Percentiles rank a stretch among this genome's conserved stretches.
Conservation (phyloP, 2,888 invertebrate genomes). For the Podabrus alpinus region DNA sequence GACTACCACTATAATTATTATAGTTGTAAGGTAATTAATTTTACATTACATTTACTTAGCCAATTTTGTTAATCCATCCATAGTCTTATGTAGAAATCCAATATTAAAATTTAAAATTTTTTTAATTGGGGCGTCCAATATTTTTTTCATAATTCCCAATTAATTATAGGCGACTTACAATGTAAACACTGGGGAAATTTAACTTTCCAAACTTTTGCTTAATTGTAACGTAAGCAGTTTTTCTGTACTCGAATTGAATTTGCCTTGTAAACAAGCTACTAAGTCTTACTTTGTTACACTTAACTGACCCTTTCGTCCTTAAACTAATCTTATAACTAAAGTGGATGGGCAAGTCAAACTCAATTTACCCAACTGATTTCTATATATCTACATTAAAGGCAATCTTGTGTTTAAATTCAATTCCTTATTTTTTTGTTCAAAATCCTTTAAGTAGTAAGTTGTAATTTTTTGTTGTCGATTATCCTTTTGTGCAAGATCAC, state of each 20-base stretch:
- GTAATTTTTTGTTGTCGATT: neutral
- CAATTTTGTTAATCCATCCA: no score
- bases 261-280: constrained; percentile 1
- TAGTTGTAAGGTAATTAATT: no score
- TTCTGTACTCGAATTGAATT: constrained; percentile 4
- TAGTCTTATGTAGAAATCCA: no score
- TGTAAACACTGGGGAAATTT: neutral
- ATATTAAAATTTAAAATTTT: neutral
- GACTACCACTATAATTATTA: no score
- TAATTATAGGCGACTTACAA: neutral
- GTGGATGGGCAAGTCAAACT: constrained; percentile 20
- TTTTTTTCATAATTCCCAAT: neutral
- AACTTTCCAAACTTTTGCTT: neutral
- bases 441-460: neutral
- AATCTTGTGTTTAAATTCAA: neutral
- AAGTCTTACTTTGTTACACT: constrained; percentile 4
- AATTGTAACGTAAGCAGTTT: neutral
- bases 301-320: constrained; percentile 5
- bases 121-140: neutral
- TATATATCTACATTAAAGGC: neutral
- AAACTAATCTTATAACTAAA: constrained; percentile 9
- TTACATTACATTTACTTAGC: no score
- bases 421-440: neutral
- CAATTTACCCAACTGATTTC: constrained; percentile 11
- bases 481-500: no score